phyloP scores from a whole-genome alignment of 2,888 invertebrate species.

The Ephialtes manifestator region DNA sequence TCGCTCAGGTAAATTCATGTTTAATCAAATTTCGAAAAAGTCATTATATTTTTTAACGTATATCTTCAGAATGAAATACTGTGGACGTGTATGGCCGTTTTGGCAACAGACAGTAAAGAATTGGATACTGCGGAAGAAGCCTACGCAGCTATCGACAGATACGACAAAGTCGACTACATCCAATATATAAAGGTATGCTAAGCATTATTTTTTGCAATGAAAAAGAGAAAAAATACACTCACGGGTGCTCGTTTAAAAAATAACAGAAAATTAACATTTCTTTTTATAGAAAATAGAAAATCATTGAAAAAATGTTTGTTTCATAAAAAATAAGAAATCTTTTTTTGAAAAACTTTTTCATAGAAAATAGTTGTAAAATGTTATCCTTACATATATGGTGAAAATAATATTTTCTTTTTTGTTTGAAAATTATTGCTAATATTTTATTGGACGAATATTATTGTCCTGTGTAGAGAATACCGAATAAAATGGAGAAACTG shows the following conservation, averaged over 20 bases:
- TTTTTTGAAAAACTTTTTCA: neutral
- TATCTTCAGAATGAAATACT: conserved; percentile 88
- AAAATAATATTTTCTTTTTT: neutral
- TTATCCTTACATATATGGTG: neutral
- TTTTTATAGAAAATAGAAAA: too few relatives aligned
- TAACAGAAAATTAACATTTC: too few relatives aligned
- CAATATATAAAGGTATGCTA: conserved; percentile 91
- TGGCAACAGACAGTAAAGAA: conserved; percentile 95
- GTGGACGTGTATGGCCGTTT: conserved; percentile 98
- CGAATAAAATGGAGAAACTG: conserved; percentile 88
- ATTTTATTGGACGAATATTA: neutral
- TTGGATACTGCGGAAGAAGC: conserved; percentile 97
- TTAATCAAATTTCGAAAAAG: neutral
- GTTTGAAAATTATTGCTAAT: neutral
- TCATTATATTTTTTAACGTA: neutral
- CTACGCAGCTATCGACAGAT: conserved; percentile 95
- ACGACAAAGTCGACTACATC: conserved; percentile 94
- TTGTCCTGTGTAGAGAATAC: conserved; percentile 84
- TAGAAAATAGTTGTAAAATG: neutral
- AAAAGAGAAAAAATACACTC: neutral
- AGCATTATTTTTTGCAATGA: neutral
- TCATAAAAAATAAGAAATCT: too few relatives aligned
- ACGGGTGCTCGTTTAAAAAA: too few relatives aligned
- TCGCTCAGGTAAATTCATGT: conserved; percentile 87
- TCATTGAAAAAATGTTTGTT: too few relatives aligned